These are phyloP conservation scores for Phaethornis superciliosus DNA, from an alignment of 2,113 vertebrate species.

Conservation along the genomic window DNA sequence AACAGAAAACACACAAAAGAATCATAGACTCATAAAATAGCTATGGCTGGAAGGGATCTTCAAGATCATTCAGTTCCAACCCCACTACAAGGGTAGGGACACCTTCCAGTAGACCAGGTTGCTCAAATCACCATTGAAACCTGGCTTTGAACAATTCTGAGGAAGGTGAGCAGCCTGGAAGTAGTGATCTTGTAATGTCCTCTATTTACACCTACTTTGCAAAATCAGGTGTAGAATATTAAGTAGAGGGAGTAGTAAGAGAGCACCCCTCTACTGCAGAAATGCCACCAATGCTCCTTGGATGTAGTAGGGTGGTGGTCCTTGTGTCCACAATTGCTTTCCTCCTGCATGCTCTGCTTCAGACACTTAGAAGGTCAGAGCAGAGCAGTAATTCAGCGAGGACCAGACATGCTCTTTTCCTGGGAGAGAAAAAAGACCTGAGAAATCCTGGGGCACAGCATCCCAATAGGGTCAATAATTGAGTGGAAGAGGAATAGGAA, in stretches of 20 bases:
- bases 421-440: neutral
- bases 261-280: neutral
- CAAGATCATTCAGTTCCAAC: too few relatives aligned
- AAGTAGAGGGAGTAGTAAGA: neutral
- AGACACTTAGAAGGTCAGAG: neutral
- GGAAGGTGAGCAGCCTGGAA: too few relatives aligned
- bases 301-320: neutral
- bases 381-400: neutral
- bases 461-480: neutral
- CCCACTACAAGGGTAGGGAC: too few relatives aligned
- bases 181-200: neutral
- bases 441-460: neutral
- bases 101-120: too few relatives aligned
- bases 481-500: neutral
- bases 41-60: too few relatives aligned
- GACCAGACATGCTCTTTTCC: neutral
- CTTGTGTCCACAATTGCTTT: neutral
- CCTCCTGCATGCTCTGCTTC: neutral
- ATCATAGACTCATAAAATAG: neutral
- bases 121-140: too few relatives aligned
- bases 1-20: neutral
- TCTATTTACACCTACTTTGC: neutral
- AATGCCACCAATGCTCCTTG: accelerated
- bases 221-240: neutral
- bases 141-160: too few relatives aligned